Base-by-base conservation (phyloP, 1,140 invertebrate genomes). In the Pachyrhynchus sulphureomaculatus region DNA sequence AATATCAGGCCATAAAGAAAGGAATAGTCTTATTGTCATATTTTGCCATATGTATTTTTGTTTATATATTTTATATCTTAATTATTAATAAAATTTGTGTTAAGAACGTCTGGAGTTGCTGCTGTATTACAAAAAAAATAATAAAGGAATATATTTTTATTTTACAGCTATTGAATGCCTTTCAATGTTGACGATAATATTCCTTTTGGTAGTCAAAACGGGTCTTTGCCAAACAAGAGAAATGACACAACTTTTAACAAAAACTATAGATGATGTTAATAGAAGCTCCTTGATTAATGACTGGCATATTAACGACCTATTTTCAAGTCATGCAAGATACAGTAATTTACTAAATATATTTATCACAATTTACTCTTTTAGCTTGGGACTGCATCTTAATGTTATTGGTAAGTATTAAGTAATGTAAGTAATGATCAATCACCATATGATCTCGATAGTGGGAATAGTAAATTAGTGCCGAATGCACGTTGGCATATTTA, bases 161-260 rank as follows among this genome's bases (percentile, higher is more conserved):
- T 2, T 47, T 47, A 20, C 3, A 47, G 44, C 44, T 10, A 10
- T 47, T 3, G 44, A 47, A 47, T 47, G 44, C 13, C 24, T 47
- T 13, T 20, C 44, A 1, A 47, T 23, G 44, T 23, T 47, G 8
- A 23, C 21, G 6, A 23, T 47, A 1, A 29, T 20, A 20, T 47
- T 47, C 17, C n/a, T 47, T 2, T 1, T 47, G 1, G 2, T 13
- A 20, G 17, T 47, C 21, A 47, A 47, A 47, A 47, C 21, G 44
- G 9, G 5, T 20, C n/a, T 47, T n/a, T 47, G n/a, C 10, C 44
- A 47, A 21, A 47, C 20, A 2, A 47, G 21, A 18, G 5, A 29
- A 29, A 47, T 47, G 44, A 21, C 20, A 18, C 8, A 9, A 5
- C 44, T 47, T 29, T 13, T 47, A 8, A 47, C 1, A 1, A 13